Conservation (phyloP, 2,113 vertebrate species). For the Rhodinocichla rosea region DNA sequence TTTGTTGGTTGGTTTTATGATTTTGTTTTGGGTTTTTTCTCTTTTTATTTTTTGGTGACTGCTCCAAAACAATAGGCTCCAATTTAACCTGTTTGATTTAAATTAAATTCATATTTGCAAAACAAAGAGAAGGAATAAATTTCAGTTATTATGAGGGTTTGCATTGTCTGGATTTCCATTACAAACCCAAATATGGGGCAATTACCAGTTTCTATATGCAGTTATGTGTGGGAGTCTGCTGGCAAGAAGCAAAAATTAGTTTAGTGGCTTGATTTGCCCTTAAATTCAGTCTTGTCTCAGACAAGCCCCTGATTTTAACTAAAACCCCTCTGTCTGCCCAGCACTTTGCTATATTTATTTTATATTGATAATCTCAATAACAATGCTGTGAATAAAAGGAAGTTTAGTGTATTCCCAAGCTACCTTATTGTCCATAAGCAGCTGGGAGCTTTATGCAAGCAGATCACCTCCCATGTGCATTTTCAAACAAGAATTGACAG, state of each 20-base stretch:
- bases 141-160: conserved; percentile 1
- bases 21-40: neutral
- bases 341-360: conserved; percentile 28
- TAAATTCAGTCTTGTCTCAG: conserved; percentile 74
- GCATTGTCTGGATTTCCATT: conserved; percentile 47
- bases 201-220: conserved; percentile 78
- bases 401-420: neutral
- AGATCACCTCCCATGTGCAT: neutral
- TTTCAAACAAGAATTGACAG: conserved; percentile 34
- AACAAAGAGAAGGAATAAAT: neutral
- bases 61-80: neutral
- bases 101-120: neutral
- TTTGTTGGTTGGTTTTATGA: neutral
- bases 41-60: neutral
- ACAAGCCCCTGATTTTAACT: conserved; percentile 74
- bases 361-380: neutral
- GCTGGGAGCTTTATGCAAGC: neutral
- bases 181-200: conserved; percentile 48
- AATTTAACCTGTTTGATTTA: neutral
- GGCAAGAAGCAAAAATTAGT: conserved; percentile 65
- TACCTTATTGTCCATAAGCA: neutral
- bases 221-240: conserved; percentile 70
- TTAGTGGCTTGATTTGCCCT: conserved; percentile 75
- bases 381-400: neutral
- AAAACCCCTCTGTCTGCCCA: conserved; percentile 76